Percentiles rank a stretch among this genome's conserved stretches.
phyloP scores from a whole-genome alignment of 2,888 invertebrate genomes.

The Rhynchonema sp. region DNA sequence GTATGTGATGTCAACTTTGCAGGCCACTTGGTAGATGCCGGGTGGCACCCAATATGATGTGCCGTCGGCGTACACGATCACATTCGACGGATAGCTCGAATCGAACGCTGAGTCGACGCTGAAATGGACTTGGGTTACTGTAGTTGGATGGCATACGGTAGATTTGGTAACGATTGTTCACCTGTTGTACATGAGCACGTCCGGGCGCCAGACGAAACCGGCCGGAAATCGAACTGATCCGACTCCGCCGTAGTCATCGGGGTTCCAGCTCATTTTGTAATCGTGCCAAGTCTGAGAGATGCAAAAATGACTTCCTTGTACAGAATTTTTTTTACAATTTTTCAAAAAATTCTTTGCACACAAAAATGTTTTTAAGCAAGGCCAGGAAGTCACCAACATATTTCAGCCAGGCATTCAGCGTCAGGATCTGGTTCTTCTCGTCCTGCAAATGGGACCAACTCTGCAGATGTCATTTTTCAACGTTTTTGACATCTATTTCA shows the following conservation, averaged over 20 bases:
- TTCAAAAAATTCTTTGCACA: not conserved
- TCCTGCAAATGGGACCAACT: no score
- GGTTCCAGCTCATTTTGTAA: constrained; percentile 87
- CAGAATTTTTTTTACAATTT: not conserved
- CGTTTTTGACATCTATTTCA: no score
- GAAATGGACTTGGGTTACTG: no score
- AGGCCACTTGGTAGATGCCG: constrained; percentile 33
- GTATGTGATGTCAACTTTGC: constrained; percentile 97
- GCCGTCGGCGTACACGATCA: constrained; percentile 83
- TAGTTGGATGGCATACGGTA: no score
- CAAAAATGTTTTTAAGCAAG: not conserved
- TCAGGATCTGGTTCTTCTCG: constrained; percentile 1
- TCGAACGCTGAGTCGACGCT: constrained; percentile 98
- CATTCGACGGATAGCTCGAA: constrained; percentile 90
- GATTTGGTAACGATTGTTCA: constrained; percentile 32
- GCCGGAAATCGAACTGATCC: constrained; percentile 81
- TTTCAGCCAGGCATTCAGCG: not conserved
- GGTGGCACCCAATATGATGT: constrained; percentile 91
- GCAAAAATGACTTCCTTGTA: no score
- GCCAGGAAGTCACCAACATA: not conserved
- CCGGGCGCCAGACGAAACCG: constrained; percentile 86
- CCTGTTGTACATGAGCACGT: constrained; percentile 98
- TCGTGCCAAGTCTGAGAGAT: constrained; percentile 75
- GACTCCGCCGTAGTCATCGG: constrained; percentile 77
- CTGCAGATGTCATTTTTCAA: no score